Percentiles rank a stretch among this genome's conserved stretches.
Evolutionary conservation across 2,888 invertebrate species (phyloP).

Genomic region (Mesoligia furuncula): DNA sequence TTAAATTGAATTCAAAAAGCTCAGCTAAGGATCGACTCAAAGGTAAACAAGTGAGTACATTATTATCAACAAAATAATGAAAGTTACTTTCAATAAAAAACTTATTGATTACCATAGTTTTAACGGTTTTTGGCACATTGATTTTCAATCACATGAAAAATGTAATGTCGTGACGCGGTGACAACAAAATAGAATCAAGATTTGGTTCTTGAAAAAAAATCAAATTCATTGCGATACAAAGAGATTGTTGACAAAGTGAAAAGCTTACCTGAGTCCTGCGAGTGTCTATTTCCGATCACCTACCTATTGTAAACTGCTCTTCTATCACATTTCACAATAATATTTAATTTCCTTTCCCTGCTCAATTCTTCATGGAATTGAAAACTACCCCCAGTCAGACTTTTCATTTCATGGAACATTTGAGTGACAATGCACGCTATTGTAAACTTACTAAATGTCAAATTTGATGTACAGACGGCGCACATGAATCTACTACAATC

Average conservation of each 20-base stretch:
- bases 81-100: neutral
- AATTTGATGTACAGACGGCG: neutral
- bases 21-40: neutral
- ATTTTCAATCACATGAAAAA: neutral
- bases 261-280: neutral
- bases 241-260: neutral
- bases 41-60: neutral
- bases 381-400: conserved; percentile 2
- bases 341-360: conserved; percentile 2
- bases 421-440: conserved; percentile 22
- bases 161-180: too few species aligned
- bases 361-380: conserved; percentile 15
- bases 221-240: neutral
- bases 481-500: too few species aligned
- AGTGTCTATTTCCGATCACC: neutral
- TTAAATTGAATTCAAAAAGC: too few species aligned
- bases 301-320: neutral
- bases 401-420: conserved; percentile 5
- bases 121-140: neutral
- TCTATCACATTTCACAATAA: neutral
- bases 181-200: neutral
- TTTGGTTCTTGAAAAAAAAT: neutral
- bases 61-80: neutral
- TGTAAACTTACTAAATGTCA: neutral
- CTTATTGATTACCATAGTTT: neutral